phyloP scores from a whole-genome alignment of 2,888 invertebrate species.

The Macropis europaea region DNA sequence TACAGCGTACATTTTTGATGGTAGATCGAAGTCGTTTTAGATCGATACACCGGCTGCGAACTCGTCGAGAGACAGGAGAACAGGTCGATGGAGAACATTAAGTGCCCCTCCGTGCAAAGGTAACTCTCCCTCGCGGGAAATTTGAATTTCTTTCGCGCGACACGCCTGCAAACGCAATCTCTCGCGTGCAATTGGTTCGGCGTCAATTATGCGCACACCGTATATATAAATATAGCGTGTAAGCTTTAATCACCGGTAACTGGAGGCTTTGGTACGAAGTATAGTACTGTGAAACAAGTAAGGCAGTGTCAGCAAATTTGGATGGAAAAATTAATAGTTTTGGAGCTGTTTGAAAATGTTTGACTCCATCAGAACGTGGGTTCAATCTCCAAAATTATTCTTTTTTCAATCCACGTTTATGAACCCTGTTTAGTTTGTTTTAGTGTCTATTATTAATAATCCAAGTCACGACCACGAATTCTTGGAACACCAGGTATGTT shows the following conservation, averaged over 20 bases:
- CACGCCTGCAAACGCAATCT: background rate
- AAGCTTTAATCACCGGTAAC: conserved; percentile 2
- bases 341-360: too few relatives aligned
- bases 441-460: too few relatives aligned
- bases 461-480: too few relatives aligned
- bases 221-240: background rate
- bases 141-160: background rate
- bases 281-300: too few relatives aligned
- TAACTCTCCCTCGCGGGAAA: background rate
- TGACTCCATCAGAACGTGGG: too few relatives aligned
- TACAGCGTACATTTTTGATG: conserved; percentile 1
- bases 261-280: background rate
- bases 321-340: too few relatives aligned
- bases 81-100: background rate
- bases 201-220: conserved; percentile 40
- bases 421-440: too few relatives aligned
- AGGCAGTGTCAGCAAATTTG: too few relatives aligned
- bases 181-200: conserved; percentile 20
- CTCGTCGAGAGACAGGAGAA: background rate
- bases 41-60: too few relatives aligned
- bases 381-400: too few relatives aligned
- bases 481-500: too few relatives aligned
- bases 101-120: background rate
- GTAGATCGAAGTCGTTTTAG: conserved; percentile 18
- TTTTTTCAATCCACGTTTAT: too few relatives aligned